Evolutionary conservation across 2,113 vertebrate species (phyloP).

Genomic region (Neolamprologus longior): DNA sequence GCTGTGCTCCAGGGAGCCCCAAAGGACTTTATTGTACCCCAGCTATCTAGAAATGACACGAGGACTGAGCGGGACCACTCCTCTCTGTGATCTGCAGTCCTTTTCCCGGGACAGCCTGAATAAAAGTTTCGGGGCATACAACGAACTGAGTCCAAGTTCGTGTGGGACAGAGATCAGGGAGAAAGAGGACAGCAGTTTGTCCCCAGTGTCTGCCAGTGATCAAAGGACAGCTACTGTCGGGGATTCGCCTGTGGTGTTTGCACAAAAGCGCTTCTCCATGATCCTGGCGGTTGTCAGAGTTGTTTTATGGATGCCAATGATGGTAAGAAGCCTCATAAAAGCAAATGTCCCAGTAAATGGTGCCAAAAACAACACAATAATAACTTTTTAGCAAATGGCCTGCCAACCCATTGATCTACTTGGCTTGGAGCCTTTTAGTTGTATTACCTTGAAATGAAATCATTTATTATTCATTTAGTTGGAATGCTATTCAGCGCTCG

Average conservation of each 20-base stretch:
- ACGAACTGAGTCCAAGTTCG: slow-evolving; percentile 47
- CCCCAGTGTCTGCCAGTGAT: slow-evolving; percentile 14
- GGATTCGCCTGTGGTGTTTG: slow-evolving; percentile 71
- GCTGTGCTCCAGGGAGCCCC: slow-evolving; percentile 82
- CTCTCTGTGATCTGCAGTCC: slow-evolving; percentile 56
- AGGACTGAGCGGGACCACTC: slow-evolving; percentile 56
- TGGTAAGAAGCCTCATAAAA: slow-evolving; percentile 76
- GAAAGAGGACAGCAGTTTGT: slow-evolving; percentile 34
- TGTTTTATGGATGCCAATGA: slow-evolving; percentile 92
- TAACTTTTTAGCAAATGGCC: background rate
- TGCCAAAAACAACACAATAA: background rate
- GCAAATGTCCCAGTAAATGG: background rate
- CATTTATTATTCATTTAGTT: background rate
- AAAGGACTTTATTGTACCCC: slow-evolving; percentile 56
- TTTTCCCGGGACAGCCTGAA: slow-evolving; percentile 67
- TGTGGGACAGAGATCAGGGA: slow-evolving; percentile 30
- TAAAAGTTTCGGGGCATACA: slow-evolving; percentile 65
- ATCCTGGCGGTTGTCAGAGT: slow-evolving; percentile 84
- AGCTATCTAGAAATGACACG: slow-evolving; percentile 66
- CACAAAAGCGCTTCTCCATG: slow-evolving; percentile 92
- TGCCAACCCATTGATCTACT: background rate
- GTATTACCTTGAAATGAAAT: background rate
- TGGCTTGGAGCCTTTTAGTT: background rate
- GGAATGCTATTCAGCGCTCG: background rate
- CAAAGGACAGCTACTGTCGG: slow-evolving; percentile 16